phyloP scores from a whole-genome alignment of 2,797 vertebrate genomes.

The Loriculus beryllinus region DNA sequence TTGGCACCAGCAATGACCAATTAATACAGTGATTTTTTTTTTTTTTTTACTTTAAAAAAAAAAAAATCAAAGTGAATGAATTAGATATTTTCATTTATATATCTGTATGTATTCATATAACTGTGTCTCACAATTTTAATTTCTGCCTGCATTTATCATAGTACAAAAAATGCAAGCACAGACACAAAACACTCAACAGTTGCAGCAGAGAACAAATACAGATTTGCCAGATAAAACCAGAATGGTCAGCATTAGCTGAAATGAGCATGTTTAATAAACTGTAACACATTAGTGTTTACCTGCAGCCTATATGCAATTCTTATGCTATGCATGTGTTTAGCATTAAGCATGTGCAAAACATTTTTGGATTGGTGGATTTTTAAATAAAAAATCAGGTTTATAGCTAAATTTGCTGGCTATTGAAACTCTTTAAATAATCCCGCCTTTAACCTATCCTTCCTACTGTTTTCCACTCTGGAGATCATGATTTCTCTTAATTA shows the following conservation, averaged over 20 bases:
- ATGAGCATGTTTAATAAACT: not conserved
- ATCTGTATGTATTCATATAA: not conserved
- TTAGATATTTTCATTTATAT: not conserved
- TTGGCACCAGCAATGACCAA: not conserved
- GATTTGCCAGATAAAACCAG: not conserved
- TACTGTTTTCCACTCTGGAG: not conserved
- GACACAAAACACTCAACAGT: not conserved
- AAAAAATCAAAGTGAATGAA: not conserved
- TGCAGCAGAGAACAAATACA: not conserved
- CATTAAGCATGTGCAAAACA: not conserved
- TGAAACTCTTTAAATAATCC: not conserved
- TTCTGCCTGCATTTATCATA: not conserved
- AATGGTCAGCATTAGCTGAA: not conserved
- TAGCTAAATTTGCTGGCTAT: not conserved
- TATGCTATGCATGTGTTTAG: not conserved
- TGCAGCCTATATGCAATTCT: not conserved
- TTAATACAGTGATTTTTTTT: not conserved
- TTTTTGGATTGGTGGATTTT: not conserved
- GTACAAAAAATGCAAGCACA: not conserved
- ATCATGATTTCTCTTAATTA: not conserved
- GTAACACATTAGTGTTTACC: not conserved
- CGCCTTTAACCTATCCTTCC: not conserved
- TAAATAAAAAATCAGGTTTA: not conserved
- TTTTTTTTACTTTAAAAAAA: too few species aligned
- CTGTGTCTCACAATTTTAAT: not conserved